Conservation (phyloP, 23 tunicate genomes). For the Styela plicata region DNA sequence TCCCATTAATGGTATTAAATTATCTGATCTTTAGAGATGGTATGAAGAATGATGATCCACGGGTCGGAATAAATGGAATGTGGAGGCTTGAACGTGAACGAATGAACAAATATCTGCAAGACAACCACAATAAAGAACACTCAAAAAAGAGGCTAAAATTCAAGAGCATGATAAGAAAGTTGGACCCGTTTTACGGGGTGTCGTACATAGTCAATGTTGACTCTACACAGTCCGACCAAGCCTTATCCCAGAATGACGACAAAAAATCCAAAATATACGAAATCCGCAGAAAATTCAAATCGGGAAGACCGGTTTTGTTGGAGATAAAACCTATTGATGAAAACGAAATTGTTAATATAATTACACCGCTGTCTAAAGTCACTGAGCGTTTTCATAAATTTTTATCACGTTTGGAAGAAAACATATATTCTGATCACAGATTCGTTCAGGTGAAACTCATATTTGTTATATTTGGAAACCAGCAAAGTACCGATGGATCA, state of each 20-base stretch:
- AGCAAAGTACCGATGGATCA: constrained; percentile 21
- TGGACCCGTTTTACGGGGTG: constrained; percentile 69
- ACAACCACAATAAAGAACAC: constrained; percentile 20
- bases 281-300: constrained; percentile 39
- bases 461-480: constrained; percentile 54
- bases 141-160: neutral
- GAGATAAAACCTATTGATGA: constrained; percentile 28
- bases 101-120: constrained; percentile 30
- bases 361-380: constrained; percentile 70
- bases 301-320: constrained; percentile 52
- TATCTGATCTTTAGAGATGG: too few species aligned
- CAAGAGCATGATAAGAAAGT: constrained; percentile 22
- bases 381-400: constrained; percentile 56
- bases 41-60: constrained; percentile 23
- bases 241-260: too few species aligned
- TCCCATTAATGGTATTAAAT: too few species aligned
- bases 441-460: constrained; percentile 49
- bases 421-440: constrained; percentile 14
- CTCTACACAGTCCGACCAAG: constrained; percentile 25
- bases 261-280: too few species aligned
- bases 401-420: constrained; percentile 44
- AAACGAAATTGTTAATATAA: constrained; percentile 52
- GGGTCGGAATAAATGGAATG: constrained; percentile 68
- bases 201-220: constrained; percentile 49
- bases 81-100: constrained; percentile 58